These are phyloP conservation scores for Epizoanthus fatuus DNA, from an alignment of 92 coral and sea anemone genomes.

Conservation along the genomic window DNA sequence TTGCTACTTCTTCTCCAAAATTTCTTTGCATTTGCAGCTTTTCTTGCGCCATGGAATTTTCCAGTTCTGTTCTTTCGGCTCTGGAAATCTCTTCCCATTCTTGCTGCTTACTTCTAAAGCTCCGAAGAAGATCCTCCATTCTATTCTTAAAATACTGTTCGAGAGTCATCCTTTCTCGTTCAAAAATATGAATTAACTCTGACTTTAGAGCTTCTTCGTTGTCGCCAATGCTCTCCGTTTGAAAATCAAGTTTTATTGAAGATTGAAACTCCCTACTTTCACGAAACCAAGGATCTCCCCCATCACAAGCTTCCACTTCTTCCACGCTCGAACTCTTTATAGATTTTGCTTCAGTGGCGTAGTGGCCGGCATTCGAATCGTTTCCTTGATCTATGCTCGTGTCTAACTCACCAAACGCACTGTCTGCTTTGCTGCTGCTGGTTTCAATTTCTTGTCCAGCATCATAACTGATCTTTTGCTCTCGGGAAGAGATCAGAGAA, in stretches of 20 bases:
- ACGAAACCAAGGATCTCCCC: constrained; percentile 15
- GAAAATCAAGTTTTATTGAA: constrained; percentile 35
- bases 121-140: constrained; percentile 81
- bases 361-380: neutral
- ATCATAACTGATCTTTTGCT: neutral
- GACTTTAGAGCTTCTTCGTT: constrained; percentile 85
- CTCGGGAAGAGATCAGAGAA: neutral
- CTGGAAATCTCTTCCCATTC: constrained; percentile 86
- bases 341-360: neutral
- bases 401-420: constrained; percentile 36
- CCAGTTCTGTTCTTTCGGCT: constrained; percentile 81
- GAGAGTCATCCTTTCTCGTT: constrained; percentile 83
- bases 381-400: neutral
- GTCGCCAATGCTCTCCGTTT: constrained; percentile 49
- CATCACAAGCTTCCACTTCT: constrained; percentile 2
- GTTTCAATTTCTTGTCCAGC: constrained; percentile 28
- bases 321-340: constrained; percentile 5
- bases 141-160: constrained; percentile 87
- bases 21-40: constrained; percentile 91
- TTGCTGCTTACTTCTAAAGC: constrained; percentile 74
- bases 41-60: constrained; percentile 83
- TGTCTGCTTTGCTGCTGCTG: constrained; percentile 31
- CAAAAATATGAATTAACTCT: constrained; percentile 91
- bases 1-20: constrained; percentile 91
- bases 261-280: constrained; percentile 11